A percentile compares a stretch with the other conserved stretches of the same genome.
phyloP scores from a whole-genome alignment of 2,113 vertebrate species.

The Dascyllus trimaculatus region DNA sequence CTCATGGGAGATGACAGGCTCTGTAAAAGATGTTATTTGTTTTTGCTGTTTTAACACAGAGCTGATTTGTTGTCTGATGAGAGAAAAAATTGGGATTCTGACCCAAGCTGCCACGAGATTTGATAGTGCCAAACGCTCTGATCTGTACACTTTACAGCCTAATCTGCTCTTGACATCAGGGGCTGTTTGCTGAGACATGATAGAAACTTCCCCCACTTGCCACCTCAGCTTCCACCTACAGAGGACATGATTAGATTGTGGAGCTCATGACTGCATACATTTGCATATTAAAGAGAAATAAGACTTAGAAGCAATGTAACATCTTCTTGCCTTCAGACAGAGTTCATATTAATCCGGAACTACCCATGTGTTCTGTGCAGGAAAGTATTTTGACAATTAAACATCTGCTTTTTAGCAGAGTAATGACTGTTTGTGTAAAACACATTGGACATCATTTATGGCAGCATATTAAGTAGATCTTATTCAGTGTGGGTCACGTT shows the following conservation, averaged over 20 bases:
- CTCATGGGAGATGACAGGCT: conserved; percentile 15
- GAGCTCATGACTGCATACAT: conserved; percentile 30
- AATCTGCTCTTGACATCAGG: conserved; percentile 6
- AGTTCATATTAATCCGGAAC: not conserved
- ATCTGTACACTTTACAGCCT: not conserved
- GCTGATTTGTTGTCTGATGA: conserved; percentile 19
- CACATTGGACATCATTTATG: not conserved
- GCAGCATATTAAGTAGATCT: not conserved
- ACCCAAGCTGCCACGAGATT: not conserved
- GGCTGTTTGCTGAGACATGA: conserved; percentile 24
- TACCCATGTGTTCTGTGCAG: not conserved
- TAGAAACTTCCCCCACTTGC: conserved; percentile 1
- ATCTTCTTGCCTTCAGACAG: conserved; percentile 1
- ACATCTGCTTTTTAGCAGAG: conserved; percentile 10
- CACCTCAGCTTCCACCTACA: conserved; percentile 18
- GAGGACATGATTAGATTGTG: conserved; percentile 25
- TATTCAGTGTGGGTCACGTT: not conserved
- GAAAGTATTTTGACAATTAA: not conserved
- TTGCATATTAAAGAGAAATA: conserved; percentile 50
- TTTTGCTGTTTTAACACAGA: conserved; percentile 37
- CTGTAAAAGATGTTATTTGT: conserved; percentile 22
- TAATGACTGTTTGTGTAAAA: conserved; percentile 5
- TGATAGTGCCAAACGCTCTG: not conserved
- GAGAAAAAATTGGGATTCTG: conserved; percentile 3
- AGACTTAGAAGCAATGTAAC: not conserved